phyloP scores from a whole-genome alignment of 2,888 invertebrate species.

The Phlogophora meticulosa region DNA sequence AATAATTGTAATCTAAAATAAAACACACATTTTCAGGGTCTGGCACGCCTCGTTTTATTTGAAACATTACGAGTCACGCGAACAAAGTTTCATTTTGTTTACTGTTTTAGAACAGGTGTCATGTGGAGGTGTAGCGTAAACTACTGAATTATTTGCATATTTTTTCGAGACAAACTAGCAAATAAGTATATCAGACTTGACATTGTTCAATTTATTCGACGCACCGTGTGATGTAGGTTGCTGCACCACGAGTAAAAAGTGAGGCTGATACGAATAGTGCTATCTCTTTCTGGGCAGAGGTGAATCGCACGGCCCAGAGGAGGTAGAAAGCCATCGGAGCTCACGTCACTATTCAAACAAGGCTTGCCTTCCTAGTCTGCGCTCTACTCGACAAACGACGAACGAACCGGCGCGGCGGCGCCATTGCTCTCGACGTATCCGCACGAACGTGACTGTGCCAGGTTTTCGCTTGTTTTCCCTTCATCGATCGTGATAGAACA shows the following conservation, averaged over 20 bases:
- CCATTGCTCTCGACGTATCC: conserved; percentile 89
- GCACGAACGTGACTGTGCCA: conserved; percentile 89
- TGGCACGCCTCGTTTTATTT: conserved; percentile 59
- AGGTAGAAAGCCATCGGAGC: conserved; percentile 74
- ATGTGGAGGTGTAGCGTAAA: conserved; percentile 34
- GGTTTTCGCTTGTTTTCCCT: conserved; percentile 85
- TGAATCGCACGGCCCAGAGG: conserved; percentile 61
- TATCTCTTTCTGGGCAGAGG: conserved; percentile 71
- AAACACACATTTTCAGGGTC: conserved; percentile 40
- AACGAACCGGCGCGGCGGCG: conserved; percentile 82
- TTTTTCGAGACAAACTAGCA: conserved; percentile 80
- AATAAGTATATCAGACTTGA: conserved; percentile 84
- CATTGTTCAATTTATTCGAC: conserved; percentile 83
- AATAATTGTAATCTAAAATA: conserved; percentile 1
- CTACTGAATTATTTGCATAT: conserved; percentile 78
- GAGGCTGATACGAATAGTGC: conserved; percentile 64
- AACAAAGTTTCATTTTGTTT: conserved; percentile 57
- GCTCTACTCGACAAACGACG: conserved; percentile 86
- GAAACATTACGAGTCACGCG: conserved; percentile 57
- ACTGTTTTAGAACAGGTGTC: conserved; percentile 48
- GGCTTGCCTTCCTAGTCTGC: conserved; percentile 88
- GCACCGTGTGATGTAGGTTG: conserved; percentile 88
- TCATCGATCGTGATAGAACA: conserved; percentile 88
- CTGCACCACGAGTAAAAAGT: conserved; percentile 85
- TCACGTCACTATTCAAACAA: conserved; percentile 88